Percentiles rank a stretch among this genome's conserved stretches.
These are phyloP conservation scores for Steinernema feltiae DNA, from an alignment of 1,140 invertebrate species.

Conservation along the genomic window DNA sequence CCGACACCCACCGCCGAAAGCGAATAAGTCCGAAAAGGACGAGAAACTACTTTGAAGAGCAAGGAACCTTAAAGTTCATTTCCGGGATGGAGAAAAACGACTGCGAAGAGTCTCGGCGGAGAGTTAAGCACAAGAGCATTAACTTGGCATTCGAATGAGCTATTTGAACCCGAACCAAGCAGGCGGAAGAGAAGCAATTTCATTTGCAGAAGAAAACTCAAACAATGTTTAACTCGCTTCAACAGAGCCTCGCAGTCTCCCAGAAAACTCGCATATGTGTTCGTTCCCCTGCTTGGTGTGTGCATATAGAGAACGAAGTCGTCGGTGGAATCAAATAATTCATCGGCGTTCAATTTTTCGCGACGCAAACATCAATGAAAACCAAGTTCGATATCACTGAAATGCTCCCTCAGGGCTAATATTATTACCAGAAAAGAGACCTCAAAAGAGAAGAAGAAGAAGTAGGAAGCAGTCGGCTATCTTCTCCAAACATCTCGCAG, in stretches of 20 bases:
- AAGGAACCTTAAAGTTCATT: not conserved
- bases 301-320: not conserved
- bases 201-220: too few relatives aligned
- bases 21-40: not conserved
- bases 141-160: too few relatives aligned
- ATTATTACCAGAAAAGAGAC: not conserved
- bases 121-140: too few relatives aligned
- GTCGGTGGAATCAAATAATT: not conserved
- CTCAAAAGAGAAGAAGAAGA: not conserved
- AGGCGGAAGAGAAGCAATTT: too few relatives aligned
- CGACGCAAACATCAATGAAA: not conserved
- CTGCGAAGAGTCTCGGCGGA: not conserved
- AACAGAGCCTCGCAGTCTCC: too few relatives aligned
- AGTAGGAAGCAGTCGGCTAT: not conserved
- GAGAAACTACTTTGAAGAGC: not conserved
- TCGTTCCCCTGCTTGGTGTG: too few relatives aligned
- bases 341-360: not conserved
- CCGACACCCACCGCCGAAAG: not conserved
- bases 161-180: too few relatives aligned
- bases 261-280: too few relatives aligned
- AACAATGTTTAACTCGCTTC: too few relatives aligned
- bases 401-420: not conserved
- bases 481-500: not conserved
- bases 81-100: not conserved
- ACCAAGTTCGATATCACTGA: not conserved